Conservation (phyloP, 2,888 invertebrate species). For the Heliconius ismenius region DNA sequence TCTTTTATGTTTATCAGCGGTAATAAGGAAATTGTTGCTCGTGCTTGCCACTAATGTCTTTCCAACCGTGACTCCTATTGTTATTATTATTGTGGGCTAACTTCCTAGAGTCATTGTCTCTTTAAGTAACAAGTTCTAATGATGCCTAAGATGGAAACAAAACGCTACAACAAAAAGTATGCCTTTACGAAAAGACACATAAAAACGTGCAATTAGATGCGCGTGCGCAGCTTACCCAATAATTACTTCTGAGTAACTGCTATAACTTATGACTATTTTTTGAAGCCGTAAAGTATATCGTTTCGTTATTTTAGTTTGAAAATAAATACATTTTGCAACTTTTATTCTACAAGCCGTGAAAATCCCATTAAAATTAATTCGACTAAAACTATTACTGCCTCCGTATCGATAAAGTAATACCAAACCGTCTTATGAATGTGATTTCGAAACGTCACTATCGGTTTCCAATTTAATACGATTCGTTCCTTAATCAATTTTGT, state of each 20-base stretch:
- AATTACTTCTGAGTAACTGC: slow-evolving; percentile 55
- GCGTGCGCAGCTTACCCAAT: slow-evolving; percentile 62
- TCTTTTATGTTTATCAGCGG: slow-evolving; percentile 48
- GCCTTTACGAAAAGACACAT: slow-evolving; percentile 41
- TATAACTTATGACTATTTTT: slow-evolving; percentile 55
- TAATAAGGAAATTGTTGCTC: slow-evolving; percentile 69
- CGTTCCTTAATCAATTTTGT: slow-evolving; percentile 82
- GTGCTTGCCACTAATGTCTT: slow-evolving; percentile 67
- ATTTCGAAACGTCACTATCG: slow-evolving; percentile 82
- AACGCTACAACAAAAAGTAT: slow-evolving; percentile 47
- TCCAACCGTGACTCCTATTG: slow-evolving; percentile 73
- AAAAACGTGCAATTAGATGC: slow-evolving; percentile 57
- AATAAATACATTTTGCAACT: slow-evolving; percentile 77
- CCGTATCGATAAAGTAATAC: slow-evolving; percentile 81
- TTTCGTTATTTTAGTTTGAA: slow-evolving; percentile 70
- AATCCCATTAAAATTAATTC: slow-evolving; percentile 82
- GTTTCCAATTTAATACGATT: slow-evolving; percentile 82
- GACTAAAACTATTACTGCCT: slow-evolving; percentile 79
- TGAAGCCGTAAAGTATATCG: slow-evolving; percentile 49
- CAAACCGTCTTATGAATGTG: slow-evolving; percentile 80
- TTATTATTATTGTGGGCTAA: slow-evolving; percentile 67
- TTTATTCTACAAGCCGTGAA: slow-evolving; percentile 80
- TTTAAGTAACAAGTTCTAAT: slow-evolving; percentile 58
- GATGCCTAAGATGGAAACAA: slow-evolving; percentile 56
- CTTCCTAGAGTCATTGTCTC: slow-evolving; percentile 70